These are phyloP conservation scores for Parus major DNA, from an alignment of 2,113 vertebrate genomes.

Conservation along the genomic window DNA sequence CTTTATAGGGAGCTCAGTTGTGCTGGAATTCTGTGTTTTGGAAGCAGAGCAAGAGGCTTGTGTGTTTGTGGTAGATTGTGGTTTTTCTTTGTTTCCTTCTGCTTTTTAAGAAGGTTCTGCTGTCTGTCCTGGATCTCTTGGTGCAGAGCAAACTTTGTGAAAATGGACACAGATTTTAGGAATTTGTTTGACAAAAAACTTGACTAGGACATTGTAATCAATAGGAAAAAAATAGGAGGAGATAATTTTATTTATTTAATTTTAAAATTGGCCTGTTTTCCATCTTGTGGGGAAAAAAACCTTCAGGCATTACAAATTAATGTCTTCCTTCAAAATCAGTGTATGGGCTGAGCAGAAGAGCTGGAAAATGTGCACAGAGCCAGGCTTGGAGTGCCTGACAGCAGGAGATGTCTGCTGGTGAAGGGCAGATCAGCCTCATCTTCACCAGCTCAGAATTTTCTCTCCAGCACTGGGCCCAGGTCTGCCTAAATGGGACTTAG, in stretches of 20 bases:
- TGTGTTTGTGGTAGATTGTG: neutral
- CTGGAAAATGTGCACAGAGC: neutral
- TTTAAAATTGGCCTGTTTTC: neutral
- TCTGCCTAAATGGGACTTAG: neutral
- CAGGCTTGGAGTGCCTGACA: neutral
- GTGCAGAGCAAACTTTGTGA: neutral
- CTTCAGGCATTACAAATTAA: neutral
- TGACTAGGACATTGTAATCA: neutral
- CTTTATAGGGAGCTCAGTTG: neutral
- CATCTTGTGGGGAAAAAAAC: fast-evolving
- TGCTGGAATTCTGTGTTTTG: neutral
- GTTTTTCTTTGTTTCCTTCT: neutral
- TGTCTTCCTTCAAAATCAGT: neutral
- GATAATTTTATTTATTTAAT: neutral
- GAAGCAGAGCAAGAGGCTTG: neutral
- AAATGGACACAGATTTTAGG: neutral
- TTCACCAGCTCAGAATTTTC: neutral
- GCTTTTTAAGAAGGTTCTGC: neutral
- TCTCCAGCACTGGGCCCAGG: neutral
- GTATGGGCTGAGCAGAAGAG: neutral
- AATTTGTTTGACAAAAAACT: neutral
- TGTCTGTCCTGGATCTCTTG: neutral
- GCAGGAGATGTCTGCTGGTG: neutral
- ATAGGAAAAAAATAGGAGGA: neutral
- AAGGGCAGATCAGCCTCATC: neutral